These are phyloP conservation scores for Holocentrus rufus DNA, from an alignment of 2,797 vertebrate species.

Conservation along the genomic window DNA sequence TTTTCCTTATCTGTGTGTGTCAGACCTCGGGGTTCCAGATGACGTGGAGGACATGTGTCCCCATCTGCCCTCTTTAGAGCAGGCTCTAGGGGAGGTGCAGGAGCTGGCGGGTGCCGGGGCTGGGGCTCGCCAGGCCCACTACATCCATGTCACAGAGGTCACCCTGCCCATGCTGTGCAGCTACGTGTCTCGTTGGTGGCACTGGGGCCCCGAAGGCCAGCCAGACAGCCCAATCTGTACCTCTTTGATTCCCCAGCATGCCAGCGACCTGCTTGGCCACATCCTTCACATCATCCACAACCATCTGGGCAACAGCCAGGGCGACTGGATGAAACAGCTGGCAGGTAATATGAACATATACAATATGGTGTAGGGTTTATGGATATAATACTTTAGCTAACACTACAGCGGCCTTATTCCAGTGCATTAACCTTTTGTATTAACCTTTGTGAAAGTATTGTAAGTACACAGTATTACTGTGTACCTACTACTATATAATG, in stretches of 20 bases:
- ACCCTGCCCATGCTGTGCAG: slow-evolving; percentile 92
- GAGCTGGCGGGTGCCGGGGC: slow-evolving; percentile 86
- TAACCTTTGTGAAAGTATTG: too few relatives aligned
- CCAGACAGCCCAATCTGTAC: slow-evolving; percentile 80
- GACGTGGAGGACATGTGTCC: slow-evolving; percentile 85
- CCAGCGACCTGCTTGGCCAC: slow-evolving; percentile 90
- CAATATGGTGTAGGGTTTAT: not conserved
- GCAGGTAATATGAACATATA: slow-evolving; percentile 81
- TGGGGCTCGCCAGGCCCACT: slow-evolving; percentile 86
- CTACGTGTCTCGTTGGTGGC: slow-evolving; percentile 92
- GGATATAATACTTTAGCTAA: too few relatives aligned
- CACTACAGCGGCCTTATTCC: too few relatives aligned
- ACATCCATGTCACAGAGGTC: slow-evolving; percentile 88
- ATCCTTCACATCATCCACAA: slow-evolving; percentile 91
- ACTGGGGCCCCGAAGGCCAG: slow-evolving; percentile 81
- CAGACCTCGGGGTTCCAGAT: slow-evolving; percentile 82
- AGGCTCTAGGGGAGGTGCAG: slow-evolving; percentile 88
- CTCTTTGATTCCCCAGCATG: slow-evolving; percentile 85
- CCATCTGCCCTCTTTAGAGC: slow-evolving; percentile 88
- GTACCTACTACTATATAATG: too few relatives aligned
- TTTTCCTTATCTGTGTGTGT: slow-evolving; percentile 26
- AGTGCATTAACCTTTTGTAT: too few relatives aligned
- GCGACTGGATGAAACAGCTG: slow-evolving; percentile 93
- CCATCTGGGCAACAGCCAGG: slow-evolving; percentile 89
- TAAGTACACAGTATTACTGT: too few relatives aligned